Percentiles rank a stretch among this genome's conserved stretches.
These are phyloP conservation scores for Parambassis ranga DNA, from an alignment of 2,797 vertebrate genomes.

Conservation along the genomic window DNA sequence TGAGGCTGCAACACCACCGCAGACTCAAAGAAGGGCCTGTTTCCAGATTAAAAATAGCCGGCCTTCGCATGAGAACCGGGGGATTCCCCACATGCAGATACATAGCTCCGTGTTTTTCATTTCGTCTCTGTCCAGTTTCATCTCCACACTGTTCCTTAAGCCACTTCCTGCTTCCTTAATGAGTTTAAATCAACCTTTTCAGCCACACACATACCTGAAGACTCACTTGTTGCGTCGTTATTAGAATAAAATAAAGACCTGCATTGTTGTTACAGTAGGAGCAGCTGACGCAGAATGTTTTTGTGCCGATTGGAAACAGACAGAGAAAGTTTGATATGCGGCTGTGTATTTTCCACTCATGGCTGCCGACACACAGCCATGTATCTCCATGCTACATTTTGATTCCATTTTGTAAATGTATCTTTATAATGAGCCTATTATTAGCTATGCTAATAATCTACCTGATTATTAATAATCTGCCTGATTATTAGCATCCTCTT, in stretches of 20 bases:
- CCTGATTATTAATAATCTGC: too few species aligned
- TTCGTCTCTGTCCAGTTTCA: slow-evolving; percentile 26
- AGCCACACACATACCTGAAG: background rate
- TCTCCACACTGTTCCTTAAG: slow-evolving; percentile 22
- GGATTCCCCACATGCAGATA: slow-evolving; percentile 53
- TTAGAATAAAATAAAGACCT: too few species aligned
- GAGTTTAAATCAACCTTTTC: background rate
- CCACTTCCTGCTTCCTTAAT: slow-evolving; percentile 10
- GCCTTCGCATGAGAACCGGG: slow-evolving; percentile 64
- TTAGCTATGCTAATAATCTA: too few species aligned
- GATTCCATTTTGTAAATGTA: too few species aligned
- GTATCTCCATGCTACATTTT: too few species aligned
- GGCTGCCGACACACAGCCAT: too few species aligned
- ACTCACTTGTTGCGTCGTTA: background rate
- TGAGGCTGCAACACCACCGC: slow-evolving; percentile 5
- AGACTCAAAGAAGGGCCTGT: slow-evolving; percentile 48
- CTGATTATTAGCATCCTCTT: too few species aligned
- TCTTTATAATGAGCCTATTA: too few species aligned
- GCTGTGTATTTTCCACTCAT: too few species aligned
- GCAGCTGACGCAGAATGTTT: background rate
- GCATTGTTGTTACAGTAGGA: too few species aligned
- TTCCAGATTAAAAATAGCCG: slow-evolving; percentile 71
- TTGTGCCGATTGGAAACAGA: slow-evolving; percentile 4
- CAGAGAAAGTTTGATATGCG: background rate
- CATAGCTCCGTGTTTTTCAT: slow-evolving; percentile 41